A percentile compares a stretch with the other conserved stretches of the same genome.
Evolutionary conservation across 2,797 vertebrate species (phyloP).

Genomic region (Chloroceryle amazona): DNA sequence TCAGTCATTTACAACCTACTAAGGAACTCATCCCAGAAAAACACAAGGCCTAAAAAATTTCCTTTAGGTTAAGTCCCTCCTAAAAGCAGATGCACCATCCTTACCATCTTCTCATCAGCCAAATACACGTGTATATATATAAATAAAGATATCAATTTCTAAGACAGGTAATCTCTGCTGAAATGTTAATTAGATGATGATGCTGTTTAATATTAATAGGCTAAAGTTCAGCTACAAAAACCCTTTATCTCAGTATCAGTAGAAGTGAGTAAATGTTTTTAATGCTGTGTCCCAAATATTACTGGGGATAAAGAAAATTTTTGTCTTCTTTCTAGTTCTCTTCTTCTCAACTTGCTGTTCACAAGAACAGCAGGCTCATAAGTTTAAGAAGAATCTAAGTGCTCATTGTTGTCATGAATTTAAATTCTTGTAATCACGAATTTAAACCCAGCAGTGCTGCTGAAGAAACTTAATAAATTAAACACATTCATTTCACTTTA

Average conservation of each 20-base stretch:
- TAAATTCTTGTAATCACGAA: neutral
- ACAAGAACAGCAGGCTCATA: neutral
- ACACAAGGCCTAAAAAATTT: neutral
- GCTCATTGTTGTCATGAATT: neutral
- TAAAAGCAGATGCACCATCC: neutral
- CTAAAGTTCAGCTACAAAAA: neutral
- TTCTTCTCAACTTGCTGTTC: neutral
- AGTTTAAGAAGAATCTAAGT: neutral
- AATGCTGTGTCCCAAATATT: neutral
- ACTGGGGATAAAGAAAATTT: neutral
- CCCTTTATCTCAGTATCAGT: neutral
- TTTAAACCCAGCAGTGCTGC: constrained; percentile 2
- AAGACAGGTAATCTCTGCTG: neutral
- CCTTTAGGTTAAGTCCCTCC: neutral
- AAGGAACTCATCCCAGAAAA: neutral
- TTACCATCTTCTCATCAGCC: neutral
- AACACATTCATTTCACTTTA: constrained; percentile 15
- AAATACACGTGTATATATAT: neutral
- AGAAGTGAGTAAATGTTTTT: neutral
- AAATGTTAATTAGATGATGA: constrained; percentile 17
- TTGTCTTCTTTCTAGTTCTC: neutral
- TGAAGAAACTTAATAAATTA: constrained; percentile 34
- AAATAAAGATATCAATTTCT: neutral
- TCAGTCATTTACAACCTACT: neutral
- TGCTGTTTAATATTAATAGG: neutral